A percentile compares a stretch with the other conserved stretches of the same genome.
Evolutionary conservation across 2,888 invertebrate species (phyloP).

Genomic region (Phymatocera aterrima): DNA sequence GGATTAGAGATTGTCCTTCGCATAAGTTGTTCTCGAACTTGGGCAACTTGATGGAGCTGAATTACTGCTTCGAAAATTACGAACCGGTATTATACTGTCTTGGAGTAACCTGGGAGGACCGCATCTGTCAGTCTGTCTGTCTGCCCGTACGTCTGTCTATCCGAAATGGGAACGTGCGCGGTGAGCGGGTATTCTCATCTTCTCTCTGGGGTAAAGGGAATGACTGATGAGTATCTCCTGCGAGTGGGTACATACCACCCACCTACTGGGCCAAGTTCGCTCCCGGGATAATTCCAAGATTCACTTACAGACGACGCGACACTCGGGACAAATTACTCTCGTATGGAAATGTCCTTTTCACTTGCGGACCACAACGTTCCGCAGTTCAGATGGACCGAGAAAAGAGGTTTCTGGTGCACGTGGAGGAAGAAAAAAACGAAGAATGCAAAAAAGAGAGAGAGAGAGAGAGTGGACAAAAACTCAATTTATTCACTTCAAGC

Average conservation of each 20-base stretch:
- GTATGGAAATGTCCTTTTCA: constrained; percentile 60
- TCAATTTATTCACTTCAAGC: constrained; percentile 10
- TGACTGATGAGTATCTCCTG: constrained; percentile 39
- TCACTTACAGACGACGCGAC: constrained; percentile 59
- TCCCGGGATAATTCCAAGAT: constrained; percentile 58
- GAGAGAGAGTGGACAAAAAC: neutral
- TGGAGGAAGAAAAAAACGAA: neutral
- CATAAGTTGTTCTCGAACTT: neutral
- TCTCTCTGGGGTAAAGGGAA: constrained; percentile 27
- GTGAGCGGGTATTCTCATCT: constrained; percentile 3
- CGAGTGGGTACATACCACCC: neutral
- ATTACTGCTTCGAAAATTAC: constrained; percentile 12
- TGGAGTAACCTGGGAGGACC: neutral
- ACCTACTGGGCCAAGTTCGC: constrained; percentile 19
- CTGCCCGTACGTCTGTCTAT: constrained; percentile 16
- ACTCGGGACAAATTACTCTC: constrained; percentile 61
- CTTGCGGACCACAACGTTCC: constrained; percentile 8
- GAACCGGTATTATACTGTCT: neutral
- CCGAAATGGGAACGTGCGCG: neutral
- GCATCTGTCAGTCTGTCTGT: constrained; percentile 13
- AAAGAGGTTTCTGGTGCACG: neutral
- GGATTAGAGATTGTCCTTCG: neutral
- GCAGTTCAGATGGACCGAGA: neutral
- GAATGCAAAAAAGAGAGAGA: neutral
- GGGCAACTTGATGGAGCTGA: neutral